These are phyloP conservation scores for Paramisgurnus dabryanus DNA, from an alignment of 2,113 vertebrate species.

Conservation along the genomic window DNA sequence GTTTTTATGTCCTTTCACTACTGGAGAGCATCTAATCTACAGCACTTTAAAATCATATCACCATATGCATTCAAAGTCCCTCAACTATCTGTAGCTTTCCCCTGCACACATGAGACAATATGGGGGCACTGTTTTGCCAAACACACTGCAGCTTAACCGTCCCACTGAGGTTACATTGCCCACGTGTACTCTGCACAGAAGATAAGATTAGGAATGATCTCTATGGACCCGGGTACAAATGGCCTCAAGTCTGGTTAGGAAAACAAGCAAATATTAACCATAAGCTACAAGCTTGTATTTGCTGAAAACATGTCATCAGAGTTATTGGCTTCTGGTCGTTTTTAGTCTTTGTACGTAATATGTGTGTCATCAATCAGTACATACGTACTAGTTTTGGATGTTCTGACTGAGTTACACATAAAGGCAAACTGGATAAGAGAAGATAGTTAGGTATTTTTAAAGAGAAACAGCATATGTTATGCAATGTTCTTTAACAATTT, in stretches of 20 bases:
- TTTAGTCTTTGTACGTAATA: not conserved
- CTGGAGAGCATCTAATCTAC: not conserved
- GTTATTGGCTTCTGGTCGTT: not conserved
- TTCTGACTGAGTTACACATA: too few relatives aligned
- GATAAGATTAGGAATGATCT: constrained; percentile 71
- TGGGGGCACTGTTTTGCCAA: constrained; percentile 26
- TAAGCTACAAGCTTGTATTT: not conserved
- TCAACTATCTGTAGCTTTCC: not conserved
- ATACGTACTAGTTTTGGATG: not conserved
- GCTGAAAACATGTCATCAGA: not conserved
- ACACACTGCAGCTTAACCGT: constrained; percentile 43
- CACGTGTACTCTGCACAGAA: constrained; percentile 74
- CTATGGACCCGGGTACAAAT: constrained; percentile 47
- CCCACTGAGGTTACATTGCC: constrained; percentile 59
- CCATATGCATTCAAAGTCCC: not conserved
- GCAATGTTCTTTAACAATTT: not conserved
- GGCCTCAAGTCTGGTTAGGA: constrained; percentile 8
- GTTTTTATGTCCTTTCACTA: not conserved
- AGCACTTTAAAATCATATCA: not conserved
- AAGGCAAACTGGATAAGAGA: constrained; percentile 16
- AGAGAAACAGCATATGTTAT: not conserved
- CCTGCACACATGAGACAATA: not conserved
- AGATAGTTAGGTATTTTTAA: constrained; percentile 4
- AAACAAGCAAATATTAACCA: constrained; percentile 49
- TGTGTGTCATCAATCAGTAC: not conserved